These are phyloP conservation scores for Menidia beryllina DNA, from an alignment of 2,113 vertebrate species.

Conservation along the genomic window DNA sequence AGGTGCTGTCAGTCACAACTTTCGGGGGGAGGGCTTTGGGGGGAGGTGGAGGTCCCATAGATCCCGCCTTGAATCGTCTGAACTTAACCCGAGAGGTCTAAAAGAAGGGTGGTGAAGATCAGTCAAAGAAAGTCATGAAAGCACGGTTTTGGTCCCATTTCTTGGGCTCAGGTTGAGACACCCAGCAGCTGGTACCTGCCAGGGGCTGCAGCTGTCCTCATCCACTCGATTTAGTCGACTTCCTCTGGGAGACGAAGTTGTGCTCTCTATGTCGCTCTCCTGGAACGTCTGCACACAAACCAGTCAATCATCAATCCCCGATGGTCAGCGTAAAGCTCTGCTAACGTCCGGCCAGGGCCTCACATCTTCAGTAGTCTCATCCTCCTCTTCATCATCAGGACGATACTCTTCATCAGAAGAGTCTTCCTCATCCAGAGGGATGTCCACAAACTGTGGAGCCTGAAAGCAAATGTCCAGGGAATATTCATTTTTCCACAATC, in stretches of 20 bases:
- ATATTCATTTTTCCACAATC: too few relatives aligned
- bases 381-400: constrained; percentile 95
- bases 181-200: constrained; percentile 64
- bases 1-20: constrained; percentile 84
- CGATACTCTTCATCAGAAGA: constrained; percentile 97
- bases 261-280: constrained; percentile 97
- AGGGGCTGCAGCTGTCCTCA: constrained; percentile 81
- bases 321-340: rapidly evolving
- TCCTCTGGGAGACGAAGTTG: constrained; percentile 89
- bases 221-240: constrained; percentile 77
- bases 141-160: neutral
- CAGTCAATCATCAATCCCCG: constrained; percentile 1
- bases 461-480: constrained; percentile 46
- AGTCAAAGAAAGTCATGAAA: neutral
- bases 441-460: constrained; percentile 95
- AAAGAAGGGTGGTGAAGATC: rapidly evolving
- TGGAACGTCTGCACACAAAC: constrained; percentile 85
- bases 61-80: constrained; percentile 81
- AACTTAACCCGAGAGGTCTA: constrained; percentile 62
- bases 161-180: neutral
- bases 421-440: constrained; percentile 95
- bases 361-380: constrained; percentile 92
- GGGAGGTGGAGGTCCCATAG: constrained; percentile 94
- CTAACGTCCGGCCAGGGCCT: constrained; percentile 9
- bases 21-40: constrained; percentile 75